Evolutionary conservation across 2,888 invertebrate species (phyloP).

Genomic region (Drosophila acutilabella): DNA sequence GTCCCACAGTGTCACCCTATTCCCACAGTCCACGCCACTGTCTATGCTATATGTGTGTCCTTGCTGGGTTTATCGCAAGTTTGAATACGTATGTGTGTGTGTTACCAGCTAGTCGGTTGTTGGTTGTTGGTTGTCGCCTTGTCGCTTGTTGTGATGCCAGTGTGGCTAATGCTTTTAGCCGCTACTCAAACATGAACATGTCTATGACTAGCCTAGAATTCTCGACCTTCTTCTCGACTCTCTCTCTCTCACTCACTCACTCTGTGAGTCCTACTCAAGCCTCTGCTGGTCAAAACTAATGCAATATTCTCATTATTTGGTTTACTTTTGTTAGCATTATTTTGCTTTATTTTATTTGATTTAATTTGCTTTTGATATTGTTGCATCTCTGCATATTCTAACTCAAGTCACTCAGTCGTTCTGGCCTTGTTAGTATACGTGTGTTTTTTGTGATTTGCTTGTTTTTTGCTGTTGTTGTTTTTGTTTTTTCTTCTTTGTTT

Average conservation of each 20-base stretch:
- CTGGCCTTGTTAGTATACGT: conserved; percentile 12
- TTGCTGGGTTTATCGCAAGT: conserved; percentile 25
- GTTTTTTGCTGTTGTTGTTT: neutral
- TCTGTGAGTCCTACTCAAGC: neutral
- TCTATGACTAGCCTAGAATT: conserved; percentile 13
- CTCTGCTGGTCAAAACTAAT: conserved; percentile 67
- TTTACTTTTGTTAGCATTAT: conserved; percentile 59
- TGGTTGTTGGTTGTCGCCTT: conserved; percentile 44
- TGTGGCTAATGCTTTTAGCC: conserved; percentile 81
- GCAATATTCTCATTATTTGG: conserved; percentile 81
- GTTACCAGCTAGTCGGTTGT: conserved; percentile 59
- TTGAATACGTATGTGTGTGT: conserved; percentile 58
- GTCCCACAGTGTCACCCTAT: neutral
- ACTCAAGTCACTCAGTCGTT: conserved; percentile 11
- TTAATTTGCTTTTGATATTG: conserved; percentile 77
- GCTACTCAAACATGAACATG: conserved; percentile 48
- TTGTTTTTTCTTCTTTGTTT: conserved; percentile 58
- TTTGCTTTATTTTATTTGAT: conserved; percentile 57
- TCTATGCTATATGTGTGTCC: conserved; percentile 8
- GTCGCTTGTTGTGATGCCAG: conserved; percentile 64
- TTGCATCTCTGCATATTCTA: conserved; percentile 31
- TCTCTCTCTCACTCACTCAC: neutral
- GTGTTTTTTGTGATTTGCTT: conserved; percentile 2
- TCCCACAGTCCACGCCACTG: neutral
- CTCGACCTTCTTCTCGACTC: neutral